phyloP scores from a whole-genome alignment of 1,140 invertebrate species.

The Carposina sasakii region DNA sequence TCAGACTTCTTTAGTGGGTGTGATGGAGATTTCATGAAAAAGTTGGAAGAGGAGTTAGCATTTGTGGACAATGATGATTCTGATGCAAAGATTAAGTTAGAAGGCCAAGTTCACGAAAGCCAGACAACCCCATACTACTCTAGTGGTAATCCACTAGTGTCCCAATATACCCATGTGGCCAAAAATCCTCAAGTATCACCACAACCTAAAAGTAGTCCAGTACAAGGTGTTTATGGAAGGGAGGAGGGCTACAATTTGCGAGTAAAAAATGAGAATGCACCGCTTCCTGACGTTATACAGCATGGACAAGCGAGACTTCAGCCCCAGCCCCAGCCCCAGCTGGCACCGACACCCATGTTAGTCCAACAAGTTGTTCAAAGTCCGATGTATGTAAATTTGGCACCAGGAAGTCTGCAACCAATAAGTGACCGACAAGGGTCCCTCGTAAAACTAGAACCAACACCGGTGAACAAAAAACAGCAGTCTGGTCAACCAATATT shows the following conservation, averaged over 20 bases:
- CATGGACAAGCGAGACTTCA: no score
- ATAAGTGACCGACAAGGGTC: slow-evolving; percentile 40
- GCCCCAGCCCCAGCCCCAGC: slow-evolving; percentile 23
- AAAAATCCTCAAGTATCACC: slow-evolving; percentile 25
- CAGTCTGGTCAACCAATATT: slow-evolving; percentile 58
- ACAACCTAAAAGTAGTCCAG: slow-evolving; percentile 41
- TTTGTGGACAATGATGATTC: slow-evolving; percentile 42
- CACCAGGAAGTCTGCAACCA: slow-evolving; percentile 46
- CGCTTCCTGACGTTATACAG: slow-evolving; percentile 40
- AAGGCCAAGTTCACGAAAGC: slow-evolving; percentile 31
- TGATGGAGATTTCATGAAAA: slow-evolving; percentile 64
- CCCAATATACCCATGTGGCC: slow-evolving; percentile 44
- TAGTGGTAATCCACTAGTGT: slow-evolving; percentile 54
- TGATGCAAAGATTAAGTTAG: slow-evolving; percentile 39
- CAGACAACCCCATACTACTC: slow-evolving; percentile 43
- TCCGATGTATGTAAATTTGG: slow-evolving; percentile 56
- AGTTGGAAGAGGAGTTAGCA: slow-evolving; percentile 55
- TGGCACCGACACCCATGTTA: slow-evolving; percentile 47
- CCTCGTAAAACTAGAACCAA: slow-evolving; percentile 43
- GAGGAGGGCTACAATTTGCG: slow-evolving; percentile 47
- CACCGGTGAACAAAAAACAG: slow-evolving; percentile 39
- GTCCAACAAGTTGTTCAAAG: slow-evolving; percentile 59
- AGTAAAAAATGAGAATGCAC: slow-evolving; percentile 25
- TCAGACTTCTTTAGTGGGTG: slow-evolving; percentile 60
- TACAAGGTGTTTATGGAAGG: slow-evolving; percentile 38